phyloP scores from a whole-genome alignment of 2,113 vertebrate species.

The Neotragus pygmaeus region DNA sequence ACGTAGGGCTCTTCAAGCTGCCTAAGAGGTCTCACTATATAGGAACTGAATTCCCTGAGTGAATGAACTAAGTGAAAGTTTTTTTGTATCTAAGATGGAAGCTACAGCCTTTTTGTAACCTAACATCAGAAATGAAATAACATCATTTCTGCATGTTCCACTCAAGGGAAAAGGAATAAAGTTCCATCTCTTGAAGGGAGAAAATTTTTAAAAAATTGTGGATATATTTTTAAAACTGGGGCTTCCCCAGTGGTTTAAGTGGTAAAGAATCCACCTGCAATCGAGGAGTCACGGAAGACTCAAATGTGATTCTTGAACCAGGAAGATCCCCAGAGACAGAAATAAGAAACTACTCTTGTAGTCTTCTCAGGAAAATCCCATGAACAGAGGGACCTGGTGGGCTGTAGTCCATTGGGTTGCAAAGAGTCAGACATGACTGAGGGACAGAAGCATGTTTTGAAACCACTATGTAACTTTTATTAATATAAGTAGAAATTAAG shows the following conservation, averaged over 20 bases:
- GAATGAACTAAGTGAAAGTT: not conserved
- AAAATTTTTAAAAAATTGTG: not conserved
- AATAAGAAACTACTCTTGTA: not conserved
- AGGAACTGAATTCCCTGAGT: not conserved
- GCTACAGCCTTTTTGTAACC: not conserved
- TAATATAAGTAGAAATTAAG: not conserved
- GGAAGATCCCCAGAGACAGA: not conserved
- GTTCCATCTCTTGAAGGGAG: not conserved
- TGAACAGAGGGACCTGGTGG: not conserved
- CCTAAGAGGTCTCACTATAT: not conserved
- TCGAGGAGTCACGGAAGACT: accelerated
- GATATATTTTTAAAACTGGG: not conserved
- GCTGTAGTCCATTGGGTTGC: not conserved
- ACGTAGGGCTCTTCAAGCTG: not conserved
- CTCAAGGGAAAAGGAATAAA: not conserved
- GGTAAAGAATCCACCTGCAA: not conserved
- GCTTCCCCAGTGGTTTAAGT: not conserved
- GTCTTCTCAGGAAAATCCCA: not conserved
- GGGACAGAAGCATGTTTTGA: not conserved
- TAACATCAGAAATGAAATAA: not conserved
- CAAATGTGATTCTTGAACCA: not conserved
- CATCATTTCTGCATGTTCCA: not conserved
- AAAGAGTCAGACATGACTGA: not conserved
- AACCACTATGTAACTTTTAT: not conserved
- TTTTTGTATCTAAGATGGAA: not conserved